Base-by-base conservation (phyloP, 2,888 invertebrate genomes). In the Eurytoma californica region DNA sequence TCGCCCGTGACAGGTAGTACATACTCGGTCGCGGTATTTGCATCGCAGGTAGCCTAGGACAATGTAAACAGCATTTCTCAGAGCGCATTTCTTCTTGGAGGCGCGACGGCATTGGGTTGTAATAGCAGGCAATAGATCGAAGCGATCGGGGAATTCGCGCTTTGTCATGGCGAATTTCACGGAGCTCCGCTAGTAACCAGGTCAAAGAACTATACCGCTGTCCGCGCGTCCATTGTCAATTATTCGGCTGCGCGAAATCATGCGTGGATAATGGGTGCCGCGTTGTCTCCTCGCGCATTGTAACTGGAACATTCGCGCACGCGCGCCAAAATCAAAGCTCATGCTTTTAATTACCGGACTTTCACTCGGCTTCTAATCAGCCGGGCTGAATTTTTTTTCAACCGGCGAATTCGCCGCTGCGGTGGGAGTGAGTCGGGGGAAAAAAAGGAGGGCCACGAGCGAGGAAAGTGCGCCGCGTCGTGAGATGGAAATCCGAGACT, bases 401-500 rank as follows among this genome's bases (percentile, higher is more conserved):
- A 18, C 2, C 30, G 13, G 16, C 20, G 3, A n/a, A 18, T 39
- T 39, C 39, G 39, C 39, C 39, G 9, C 1, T 5, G 30, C 30
- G 5, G 30, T 3, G 5, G 30, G 30, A 9, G 7, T 7, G 39
- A 9, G 39, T 12, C 16, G 60, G 28, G 16, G 39, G n/a, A 51
- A 47, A 28, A 28, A 12, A 13, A 12, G 20, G 30, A 14, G 13
- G 18, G 30, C 3, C 13, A 28, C 20, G 18, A 2, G 18, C n/a
- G 51, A 63, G 53, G 72, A 72, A 72, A 72, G 72, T 72, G 63
- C 20, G 55, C 51, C 51, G 66, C 28, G 63, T 9, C 18, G n/a
- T 13, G 60, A 49, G 51, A 58, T 60, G 58, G 79, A 79, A 79
- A 79, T 65, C 47, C 63, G 69, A 79, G 79, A 74, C 79, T 74